These are phyloP conservation scores for Callithrix jacchus DNA, from an alignment of 2,113 vertebrate species.

Conservation along the genomic window DNA sequence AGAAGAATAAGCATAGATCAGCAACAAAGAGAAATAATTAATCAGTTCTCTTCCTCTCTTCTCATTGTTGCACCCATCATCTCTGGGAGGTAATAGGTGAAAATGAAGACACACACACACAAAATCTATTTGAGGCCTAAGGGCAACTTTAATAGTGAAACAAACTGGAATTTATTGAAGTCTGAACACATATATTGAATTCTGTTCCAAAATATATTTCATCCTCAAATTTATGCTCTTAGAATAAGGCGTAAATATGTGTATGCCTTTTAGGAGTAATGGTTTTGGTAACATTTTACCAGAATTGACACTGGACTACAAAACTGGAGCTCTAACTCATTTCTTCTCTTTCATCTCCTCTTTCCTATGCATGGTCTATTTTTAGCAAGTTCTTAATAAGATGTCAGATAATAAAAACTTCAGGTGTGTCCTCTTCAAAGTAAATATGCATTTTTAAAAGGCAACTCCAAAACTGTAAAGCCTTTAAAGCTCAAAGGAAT, in stretches of 20 bases:
- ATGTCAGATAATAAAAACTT: not conserved
- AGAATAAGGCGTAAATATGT: not conserved
- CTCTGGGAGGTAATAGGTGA: not conserved
- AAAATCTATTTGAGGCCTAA: not conserved
- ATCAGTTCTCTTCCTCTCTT: not conserved
- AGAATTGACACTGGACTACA: not conserved
- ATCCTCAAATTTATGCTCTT: not conserved
- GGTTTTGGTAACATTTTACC: not conserved
- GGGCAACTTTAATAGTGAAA: not conserved
- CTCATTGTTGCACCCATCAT: not conserved
- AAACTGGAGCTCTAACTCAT: not conserved
- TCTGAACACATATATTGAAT: not conserved
- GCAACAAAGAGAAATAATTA: not conserved
- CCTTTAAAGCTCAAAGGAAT: not conserved
- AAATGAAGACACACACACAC: not conserved
- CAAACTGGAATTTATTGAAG: not conserved
- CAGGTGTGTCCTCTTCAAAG: not conserved
- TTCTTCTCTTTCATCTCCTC: not conserved
- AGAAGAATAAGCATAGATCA: not conserved
- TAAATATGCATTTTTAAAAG: not conserved
- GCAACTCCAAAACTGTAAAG: not conserved
- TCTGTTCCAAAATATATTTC: conserved; percentile 38
- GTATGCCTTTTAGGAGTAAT: not conserved
- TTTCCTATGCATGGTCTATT: not conserved
- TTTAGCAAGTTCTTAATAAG: not conserved